phyloP scores from a whole-genome alignment of 53 echinoderm and acorn worm genomes.

The Paracentrotus lividus region DNA sequence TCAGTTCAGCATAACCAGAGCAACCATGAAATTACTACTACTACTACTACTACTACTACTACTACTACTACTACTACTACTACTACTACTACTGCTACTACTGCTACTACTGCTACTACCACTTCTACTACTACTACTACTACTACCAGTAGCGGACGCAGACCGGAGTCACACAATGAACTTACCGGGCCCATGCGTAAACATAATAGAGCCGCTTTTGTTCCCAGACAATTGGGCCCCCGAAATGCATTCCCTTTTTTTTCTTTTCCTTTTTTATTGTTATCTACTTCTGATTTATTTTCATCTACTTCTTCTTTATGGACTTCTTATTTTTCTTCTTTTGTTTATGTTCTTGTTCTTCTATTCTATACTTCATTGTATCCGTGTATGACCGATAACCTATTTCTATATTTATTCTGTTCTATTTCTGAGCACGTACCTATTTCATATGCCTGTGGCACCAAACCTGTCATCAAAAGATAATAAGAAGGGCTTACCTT shows the following conservation, averaged over 20 bases:
- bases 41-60: background rate
- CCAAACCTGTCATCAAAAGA: background rate
- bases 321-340: background rate
- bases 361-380: background rate
- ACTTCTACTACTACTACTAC: background rate
- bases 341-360: background rate
- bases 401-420: background rate
- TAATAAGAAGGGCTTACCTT: conserved; percentile 10
- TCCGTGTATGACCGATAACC: background rate
- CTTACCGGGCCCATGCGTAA: no score
- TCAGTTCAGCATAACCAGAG: no score
- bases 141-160: background rate
- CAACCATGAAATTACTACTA: conserved; percentile 37
- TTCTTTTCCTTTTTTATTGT: background rate
- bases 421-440: background rate
- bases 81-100: conserved; percentile 33
- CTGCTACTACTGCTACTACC: background rate
- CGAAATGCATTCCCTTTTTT: no score
- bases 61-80: conserved; percentile 17
- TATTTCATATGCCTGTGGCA: background rate
- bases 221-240: no score
- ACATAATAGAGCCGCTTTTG: no score
- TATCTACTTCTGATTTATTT: background rate
- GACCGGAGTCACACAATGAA: no score
- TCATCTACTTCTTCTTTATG: conserved; percentile 6